Percentiles rank a stretch among this genome's conserved stretches.
phyloP scores from a whole-genome alignment of 1,140 invertebrate genomes.

The Tigriopus japonicus region DNA sequence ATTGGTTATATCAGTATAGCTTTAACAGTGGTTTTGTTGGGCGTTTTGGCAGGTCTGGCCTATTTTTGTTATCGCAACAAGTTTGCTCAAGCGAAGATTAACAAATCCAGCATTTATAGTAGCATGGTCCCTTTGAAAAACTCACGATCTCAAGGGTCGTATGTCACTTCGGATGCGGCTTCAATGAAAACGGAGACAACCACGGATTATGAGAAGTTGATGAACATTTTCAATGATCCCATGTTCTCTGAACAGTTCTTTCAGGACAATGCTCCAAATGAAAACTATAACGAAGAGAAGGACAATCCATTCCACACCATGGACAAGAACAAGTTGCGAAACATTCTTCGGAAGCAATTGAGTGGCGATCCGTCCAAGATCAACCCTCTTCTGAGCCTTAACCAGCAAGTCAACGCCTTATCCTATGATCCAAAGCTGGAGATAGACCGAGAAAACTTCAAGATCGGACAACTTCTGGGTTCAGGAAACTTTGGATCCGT shows the following conservation, averaged over 20 bases:
- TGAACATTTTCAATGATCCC: background rate
- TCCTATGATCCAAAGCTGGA: constrained; percentile 79
- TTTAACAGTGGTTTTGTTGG: background rate
- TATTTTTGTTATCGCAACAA: background rate
- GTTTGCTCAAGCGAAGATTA: background rate
- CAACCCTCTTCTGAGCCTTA: constrained; percentile 67
- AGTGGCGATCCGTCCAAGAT: constrained; percentile 54
- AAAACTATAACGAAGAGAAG: background rate
- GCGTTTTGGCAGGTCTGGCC: background rate
- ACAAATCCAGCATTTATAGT: background rate
- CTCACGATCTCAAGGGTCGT: background rate
- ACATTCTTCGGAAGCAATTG: constrained; percentile 20
- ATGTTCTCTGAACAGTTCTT: background rate
- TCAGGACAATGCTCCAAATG: too few species aligned
- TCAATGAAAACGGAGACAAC: background rate
- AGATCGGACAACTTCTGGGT: constrained; percentile 55
- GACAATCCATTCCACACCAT: background rate
- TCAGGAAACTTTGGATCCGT: constrained; percentile 83
- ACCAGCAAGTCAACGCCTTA: constrained; percentile 73
- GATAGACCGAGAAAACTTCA: constrained; percentile 61
- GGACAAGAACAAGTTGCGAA: background rate
- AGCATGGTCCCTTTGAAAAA: background rate
- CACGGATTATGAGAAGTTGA: background rate
- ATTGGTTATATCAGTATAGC: background rate
- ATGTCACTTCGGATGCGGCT: background rate